Evolutionary conservation across 2,113 vertebrate species (phyloP), one percentile per base, ranked within the genome.

Genomic region (Solenodon paradoxus): DNA sequence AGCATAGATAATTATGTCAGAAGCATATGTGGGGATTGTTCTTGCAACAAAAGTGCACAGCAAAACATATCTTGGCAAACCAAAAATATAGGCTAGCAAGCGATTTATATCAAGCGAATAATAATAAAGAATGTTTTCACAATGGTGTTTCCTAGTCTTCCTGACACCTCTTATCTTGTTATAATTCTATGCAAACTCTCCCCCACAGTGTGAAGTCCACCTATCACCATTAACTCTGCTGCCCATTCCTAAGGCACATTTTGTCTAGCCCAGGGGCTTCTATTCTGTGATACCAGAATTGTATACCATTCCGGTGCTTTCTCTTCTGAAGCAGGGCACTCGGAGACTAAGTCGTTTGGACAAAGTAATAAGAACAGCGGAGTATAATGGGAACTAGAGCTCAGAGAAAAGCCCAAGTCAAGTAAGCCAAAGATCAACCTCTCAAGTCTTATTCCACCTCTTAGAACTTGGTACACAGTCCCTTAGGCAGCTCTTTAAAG

Each of bases 1-100:
- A 99, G 98, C 98, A 99, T 98, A 99, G 98, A 99, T 97, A 99
- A 98, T 98, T 98, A 98, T 96, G 99, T 99, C 98, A 99, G 98
- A 98, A 98, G 97, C 97, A 96, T 97, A 98, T 98, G 98, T 95
- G 97, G 98, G 98, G 98, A 97, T 95, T 98, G 97, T 96, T 98
- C 97, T 98, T 94, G 98, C 98, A 99, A 98, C 98, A 98, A 98
- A 98, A 98, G 98, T 7, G 95, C 95, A 98, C 63, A 98, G 98
- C 98, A 98, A 98, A 96, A 98, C 97, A 98, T 95, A 96, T 97
- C 93, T 97, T 97, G 98, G 98, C 98, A 98, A 99, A 98, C 97
- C 69, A 98, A 98, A 98, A 97, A 90, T 42, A 97, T n/a, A 98
- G 97, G 97, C 98, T 95, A 97, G 97, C 97, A 96, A 96, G 97